These are phyloP conservation scores for Cheilosia pagana DNA, from an alignment of 2,888 invertebrate genomes.

Conservation along the genomic window DNA sequence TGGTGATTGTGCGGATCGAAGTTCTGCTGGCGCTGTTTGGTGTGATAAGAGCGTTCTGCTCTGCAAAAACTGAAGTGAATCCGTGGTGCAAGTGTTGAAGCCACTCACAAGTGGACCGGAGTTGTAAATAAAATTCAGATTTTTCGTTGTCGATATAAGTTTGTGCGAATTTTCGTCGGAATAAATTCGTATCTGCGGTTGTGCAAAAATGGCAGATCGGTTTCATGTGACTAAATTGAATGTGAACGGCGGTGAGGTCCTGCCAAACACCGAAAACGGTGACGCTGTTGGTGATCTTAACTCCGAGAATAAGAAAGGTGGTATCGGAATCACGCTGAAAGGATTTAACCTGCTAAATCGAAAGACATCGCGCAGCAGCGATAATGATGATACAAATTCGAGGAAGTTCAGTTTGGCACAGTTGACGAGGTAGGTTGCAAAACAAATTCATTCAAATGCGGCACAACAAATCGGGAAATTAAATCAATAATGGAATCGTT, in stretches of 20 bases:
- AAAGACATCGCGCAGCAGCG: constrained; percentile 76
- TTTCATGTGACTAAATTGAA: constrained; percentile 80
- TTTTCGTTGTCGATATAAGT: constrained; percentile 3
- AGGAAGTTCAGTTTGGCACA: constrained; percentile 83
- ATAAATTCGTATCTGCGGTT: not conserved
- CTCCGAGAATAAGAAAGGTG: constrained; percentile 35
- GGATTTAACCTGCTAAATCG: constrained; percentile 78
- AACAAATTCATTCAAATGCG: not conserved
- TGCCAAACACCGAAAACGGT: constrained; percentile 22
- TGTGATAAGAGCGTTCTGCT: constrained; percentile 38
- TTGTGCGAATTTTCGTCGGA: not conserved
- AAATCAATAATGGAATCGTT: too few species aligned
- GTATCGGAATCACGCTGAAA: constrained; percentile 44
- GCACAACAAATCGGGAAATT: not conserved
- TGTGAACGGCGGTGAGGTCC: constrained; percentile 70
- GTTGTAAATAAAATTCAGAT: not conserved
- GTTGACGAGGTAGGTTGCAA: constrained; percentile 80
- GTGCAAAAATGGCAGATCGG: constrained; percentile 78
- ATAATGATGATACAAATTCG: constrained; percentile 76
- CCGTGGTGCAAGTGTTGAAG: constrained; percentile 27
- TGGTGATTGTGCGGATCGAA: constrained; percentile 35
- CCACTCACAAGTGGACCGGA: not conserved
- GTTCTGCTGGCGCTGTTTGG: constrained; percentile 25
- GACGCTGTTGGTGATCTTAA: constrained; percentile 57
- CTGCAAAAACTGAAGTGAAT: constrained; percentile 26